Base-by-base conservation (phyloP, 2,888 invertebrate genomes). In the Mamestra brassicae region DNA sequence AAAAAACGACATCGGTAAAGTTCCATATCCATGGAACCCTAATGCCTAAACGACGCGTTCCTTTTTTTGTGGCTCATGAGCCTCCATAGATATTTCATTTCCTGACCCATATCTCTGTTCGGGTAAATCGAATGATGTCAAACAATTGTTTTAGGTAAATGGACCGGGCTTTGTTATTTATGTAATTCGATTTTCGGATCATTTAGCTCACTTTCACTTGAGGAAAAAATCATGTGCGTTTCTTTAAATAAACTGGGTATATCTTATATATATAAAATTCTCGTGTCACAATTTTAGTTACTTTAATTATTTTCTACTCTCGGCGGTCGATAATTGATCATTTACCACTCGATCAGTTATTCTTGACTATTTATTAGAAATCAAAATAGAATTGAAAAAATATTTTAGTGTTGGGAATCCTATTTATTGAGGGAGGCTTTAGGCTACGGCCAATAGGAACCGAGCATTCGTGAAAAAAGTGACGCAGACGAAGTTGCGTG, bases 111-210 rank as follows among this genome's bases (percentile, higher is more conserved):
- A 61, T 83, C 77, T 76, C 70, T 78, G 67, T 74, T 63, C 4
- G 74, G 36, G 47, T 65, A 66, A 73, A 80, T 84, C 72, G 71
- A 72, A 84, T 71, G 57, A 67, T 71, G 58, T 64, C 69, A 72
- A 69, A 74, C 72, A 76, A 82, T 68, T 79, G 70, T 72, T 82
- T 84, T 72, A 76, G 62, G 63, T 74, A 80, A 74, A 82, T 71
- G 58, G 67, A 36, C 55, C 65, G 67, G 42, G 36, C 13, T 62
- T 47, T 72, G 55, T 80, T 74, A 17, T 80, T 74, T 58, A 38
- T 42, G 63, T 67, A 57, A 78, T 72, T 74, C 45, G 11, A 68
- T 75, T 72, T 76, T 63, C 38, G 45, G 26, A n/a, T 63, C 63
- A 63, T 81, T 75, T 55, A 26, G 61, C 55, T n/a, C 52, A 36